Conservation (phyloP, 2,113 vertebrate species). For the Percina caprodes region DNA sequence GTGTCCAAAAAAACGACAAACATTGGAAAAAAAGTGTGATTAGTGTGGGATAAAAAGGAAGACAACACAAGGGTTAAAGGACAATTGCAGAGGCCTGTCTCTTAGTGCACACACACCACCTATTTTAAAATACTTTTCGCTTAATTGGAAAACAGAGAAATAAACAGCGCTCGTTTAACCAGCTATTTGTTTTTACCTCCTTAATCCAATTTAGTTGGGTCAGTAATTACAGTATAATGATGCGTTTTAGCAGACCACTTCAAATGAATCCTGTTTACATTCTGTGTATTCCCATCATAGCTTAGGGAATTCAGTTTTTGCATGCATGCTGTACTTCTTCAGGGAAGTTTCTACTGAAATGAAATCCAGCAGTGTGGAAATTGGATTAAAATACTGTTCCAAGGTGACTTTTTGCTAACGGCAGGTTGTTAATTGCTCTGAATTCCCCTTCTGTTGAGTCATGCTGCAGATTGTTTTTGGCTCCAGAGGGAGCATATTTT, state of each 20-base stretch:
- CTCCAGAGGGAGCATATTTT: conserved; percentile 9
- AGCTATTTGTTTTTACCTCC: background rate
- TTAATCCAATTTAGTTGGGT: background rate
- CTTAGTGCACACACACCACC: no score
- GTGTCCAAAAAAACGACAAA: no score
- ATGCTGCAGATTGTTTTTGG: background rate
- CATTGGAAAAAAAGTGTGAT: no score
- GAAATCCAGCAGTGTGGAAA: conserved; percentile 2
- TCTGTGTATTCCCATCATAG: background rate
- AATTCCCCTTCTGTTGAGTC: conserved; percentile 11
- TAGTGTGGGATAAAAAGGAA: no score
- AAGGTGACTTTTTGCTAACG: conserved; percentile 28
- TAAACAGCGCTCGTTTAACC: background rate
- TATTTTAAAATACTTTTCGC: background rate
- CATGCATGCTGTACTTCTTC: background rate
- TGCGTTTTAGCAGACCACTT: background rate
- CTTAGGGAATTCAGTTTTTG: background rate
- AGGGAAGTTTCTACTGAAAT: background rate
- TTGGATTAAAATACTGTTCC: background rate
- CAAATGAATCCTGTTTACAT: background rate
- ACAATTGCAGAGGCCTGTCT: background rate
- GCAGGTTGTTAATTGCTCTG: conserved; percentile 46
- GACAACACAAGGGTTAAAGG: background rate
- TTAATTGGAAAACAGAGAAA: background rate
- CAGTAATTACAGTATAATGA: background rate